phyloP scores from a whole-genome alignment of 1,140 invertebrate genomes.

The Choristoneura fumiferana region DNA sequence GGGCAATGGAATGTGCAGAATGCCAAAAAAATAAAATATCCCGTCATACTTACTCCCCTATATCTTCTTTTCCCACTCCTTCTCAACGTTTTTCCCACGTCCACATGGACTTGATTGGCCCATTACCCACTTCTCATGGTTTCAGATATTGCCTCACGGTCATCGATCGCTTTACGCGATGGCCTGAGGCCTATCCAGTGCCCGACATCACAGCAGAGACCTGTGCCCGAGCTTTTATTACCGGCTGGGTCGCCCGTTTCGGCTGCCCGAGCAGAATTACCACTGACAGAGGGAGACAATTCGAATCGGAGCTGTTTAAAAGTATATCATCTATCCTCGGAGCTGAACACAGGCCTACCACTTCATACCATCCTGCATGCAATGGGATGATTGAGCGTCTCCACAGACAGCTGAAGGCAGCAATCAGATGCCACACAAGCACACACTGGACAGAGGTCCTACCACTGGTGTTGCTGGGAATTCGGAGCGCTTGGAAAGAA shows the following conservation, averaged over 20 bases:
- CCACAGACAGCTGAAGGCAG: conserved; percentile 55
- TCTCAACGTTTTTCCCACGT: too few relatives aligned
- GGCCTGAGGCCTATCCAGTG: too few relatives aligned
- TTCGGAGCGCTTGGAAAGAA: conserved; percentile 40
- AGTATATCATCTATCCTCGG: conserved; percentile 21
- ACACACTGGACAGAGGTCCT: conserved; percentile 44
- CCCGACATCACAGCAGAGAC: too few relatives aligned
- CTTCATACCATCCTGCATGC: conserved; percentile 51
- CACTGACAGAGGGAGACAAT: conserved; percentile 15
- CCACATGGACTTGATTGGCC: neutral
- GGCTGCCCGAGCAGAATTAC: conserved; percentile 10
- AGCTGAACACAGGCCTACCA: conserved; percentile 37
- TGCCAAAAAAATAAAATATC: too few relatives aligned
- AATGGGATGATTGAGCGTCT: conserved; percentile 63
- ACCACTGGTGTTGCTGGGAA: conserved; percentile 56
- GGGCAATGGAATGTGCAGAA: conserved; percentile 29
- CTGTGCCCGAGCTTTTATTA: neutral
- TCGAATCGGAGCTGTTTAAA: conserved; percentile 4
- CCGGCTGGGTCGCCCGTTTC: conserved; percentile 13
- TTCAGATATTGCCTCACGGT: too few relatives aligned
- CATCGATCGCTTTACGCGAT: too few relatives aligned
- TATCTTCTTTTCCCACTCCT: conserved; percentile 20
- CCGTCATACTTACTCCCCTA: conserved; percentile 32
- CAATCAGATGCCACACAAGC: conserved; percentile 38
- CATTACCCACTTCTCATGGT: too few relatives aligned